A percentile compares a stretch with the other conserved stretches of the same genome.
Evolutionary conservation across 2,113 vertebrate genomes (phyloP).

Genomic region (Grus americana): DNA sequence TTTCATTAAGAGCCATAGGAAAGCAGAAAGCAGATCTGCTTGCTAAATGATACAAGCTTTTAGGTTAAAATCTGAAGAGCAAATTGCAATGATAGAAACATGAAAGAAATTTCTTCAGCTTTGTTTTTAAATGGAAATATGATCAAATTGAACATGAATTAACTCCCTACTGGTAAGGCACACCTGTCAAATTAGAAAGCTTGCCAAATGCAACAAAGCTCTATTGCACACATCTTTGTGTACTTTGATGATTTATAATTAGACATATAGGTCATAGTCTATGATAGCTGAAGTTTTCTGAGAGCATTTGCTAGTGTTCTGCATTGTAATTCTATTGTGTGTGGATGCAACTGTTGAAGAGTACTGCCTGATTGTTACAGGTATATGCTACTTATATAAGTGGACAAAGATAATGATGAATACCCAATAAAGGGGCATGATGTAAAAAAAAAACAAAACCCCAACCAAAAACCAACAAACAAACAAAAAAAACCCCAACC

Average conservation of each 20-base stretch:
- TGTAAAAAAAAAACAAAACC: not conserved
- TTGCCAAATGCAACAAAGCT: not conserved
- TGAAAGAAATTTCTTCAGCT: not conserved
- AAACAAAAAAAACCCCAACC: not conserved
- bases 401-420: not conserved
- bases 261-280: not conserved
- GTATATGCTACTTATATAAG: not conserved
- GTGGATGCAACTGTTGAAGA: not conserved
- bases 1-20: too few species aligned
- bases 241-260: not conserved
- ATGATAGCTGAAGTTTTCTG: not conserved
- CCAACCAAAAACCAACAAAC: too few species aligned
- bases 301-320: not conserved
- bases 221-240: not conserved
- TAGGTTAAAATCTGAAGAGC: too few species aligned
- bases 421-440: not conserved
- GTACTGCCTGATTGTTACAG: not conserved
- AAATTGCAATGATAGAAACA: too few species aligned
- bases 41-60: too few species aligned
- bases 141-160: not conserved
- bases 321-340: not conserved
- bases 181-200: conserved; percentile 25
- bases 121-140: not conserved
- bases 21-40: too few species aligned
- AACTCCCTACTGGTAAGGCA: not conserved